Evolutionary conservation across 2,888 invertebrate species (phyloP).

Genomic region (Autographa gamma): DNA sequence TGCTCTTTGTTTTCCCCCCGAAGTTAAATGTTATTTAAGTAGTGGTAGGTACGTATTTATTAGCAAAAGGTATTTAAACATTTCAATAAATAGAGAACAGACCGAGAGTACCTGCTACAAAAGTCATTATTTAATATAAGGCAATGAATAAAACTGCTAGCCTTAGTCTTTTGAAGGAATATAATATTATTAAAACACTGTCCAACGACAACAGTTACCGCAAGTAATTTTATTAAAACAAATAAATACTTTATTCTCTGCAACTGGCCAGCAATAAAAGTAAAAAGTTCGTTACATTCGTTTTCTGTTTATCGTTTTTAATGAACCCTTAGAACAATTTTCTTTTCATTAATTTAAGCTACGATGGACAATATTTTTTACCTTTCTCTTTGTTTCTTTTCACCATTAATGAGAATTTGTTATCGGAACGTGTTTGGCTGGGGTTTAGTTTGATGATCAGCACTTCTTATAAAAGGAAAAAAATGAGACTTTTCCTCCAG

Average conservation of each 20-base stretch:
- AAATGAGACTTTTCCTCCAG: conserved; percentile 26
- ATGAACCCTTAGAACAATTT: conserved; percentile 56
- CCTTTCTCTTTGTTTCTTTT: conserved; percentile 42
- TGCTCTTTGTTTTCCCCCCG: not conserved
- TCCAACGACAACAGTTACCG: too few relatives aligned
- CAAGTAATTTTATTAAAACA: not conserved
- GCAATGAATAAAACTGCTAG: too few relatives aligned
- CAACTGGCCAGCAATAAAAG: conserved; percentile 28
- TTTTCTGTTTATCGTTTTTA: conserved; percentile 44
- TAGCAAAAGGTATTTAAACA: too few relatives aligned
- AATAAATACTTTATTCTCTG: not conserved
- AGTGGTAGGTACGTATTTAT: too few relatives aligned
- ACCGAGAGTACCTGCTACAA: too few relatives aligned
- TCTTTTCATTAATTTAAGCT: conserved; percentile 55
- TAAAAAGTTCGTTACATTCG: conserved; percentile 31
- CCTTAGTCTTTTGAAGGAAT: too few relatives aligned
- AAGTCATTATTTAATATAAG: too few relatives aligned
- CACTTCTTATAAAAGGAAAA: conserved; percentile 44
- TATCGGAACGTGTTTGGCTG: conserved; percentile 55
- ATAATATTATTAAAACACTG: too few relatives aligned
- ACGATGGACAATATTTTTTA: conserved; percentile 39
- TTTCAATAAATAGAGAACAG: too few relatives aligned
- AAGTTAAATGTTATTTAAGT: not conserved
- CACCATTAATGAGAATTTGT: conserved; percentile 49
- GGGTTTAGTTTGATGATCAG: conserved; percentile 58